phyloP scores from a whole-genome alignment of 2,888 invertebrate genomes.

The Listrodromus nycthemerus region DNA sequence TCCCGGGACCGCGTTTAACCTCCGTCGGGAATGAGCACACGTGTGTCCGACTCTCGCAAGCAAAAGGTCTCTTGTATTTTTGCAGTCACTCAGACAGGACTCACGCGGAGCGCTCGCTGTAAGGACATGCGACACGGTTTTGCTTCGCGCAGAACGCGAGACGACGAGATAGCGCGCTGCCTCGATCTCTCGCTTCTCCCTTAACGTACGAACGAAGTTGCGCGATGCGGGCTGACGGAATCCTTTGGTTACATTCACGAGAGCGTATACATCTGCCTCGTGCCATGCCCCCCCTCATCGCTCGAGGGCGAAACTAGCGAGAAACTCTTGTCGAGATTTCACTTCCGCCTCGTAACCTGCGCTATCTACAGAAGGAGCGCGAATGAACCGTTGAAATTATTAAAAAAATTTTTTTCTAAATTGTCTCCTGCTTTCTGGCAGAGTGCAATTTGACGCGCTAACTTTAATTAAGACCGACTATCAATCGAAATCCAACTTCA shows the following conservation, averaged over 20 bases:
- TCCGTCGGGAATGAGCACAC: constrained; percentile 13
- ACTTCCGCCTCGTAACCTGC: constrained; percentile 12
- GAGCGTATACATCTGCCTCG: constrained; percentile 23
- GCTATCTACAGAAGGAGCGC: not conserved
- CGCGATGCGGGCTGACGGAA: constrained; percentile 40
- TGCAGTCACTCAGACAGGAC: not conserved
- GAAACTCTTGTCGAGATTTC: constrained; percentile 25
- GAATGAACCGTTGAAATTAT: not conserved
- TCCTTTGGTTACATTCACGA: constrained; percentile 28
- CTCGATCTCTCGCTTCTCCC: constrained; percentile 26
- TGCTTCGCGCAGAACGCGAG: constrained; percentile 7
- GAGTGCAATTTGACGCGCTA: not conserved
- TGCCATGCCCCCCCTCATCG: not conserved
- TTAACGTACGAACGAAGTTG: constrained; percentile 18
- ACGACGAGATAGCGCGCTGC: constrained; percentile 34
- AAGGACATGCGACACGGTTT: constrained; percentile 20
- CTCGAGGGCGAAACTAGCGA: not conserved
- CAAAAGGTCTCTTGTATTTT: constrained; percentile 18
- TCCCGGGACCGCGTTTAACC: constrained; percentile 9
- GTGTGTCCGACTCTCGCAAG: constrained; percentile 8
- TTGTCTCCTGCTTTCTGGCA: not conserved
- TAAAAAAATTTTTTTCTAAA: not conserved
- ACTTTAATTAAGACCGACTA: not conserved
- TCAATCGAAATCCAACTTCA: too few relatives aligned
- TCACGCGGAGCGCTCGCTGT: not conserved